Percentiles rank a stretch among this genome's conserved stretches.
These are phyloP conservation scores for Cryptomyrus ogoouensis DNA, from an alignment of 2,113 vertebrate genomes.

Conservation along the genomic window DNA sequence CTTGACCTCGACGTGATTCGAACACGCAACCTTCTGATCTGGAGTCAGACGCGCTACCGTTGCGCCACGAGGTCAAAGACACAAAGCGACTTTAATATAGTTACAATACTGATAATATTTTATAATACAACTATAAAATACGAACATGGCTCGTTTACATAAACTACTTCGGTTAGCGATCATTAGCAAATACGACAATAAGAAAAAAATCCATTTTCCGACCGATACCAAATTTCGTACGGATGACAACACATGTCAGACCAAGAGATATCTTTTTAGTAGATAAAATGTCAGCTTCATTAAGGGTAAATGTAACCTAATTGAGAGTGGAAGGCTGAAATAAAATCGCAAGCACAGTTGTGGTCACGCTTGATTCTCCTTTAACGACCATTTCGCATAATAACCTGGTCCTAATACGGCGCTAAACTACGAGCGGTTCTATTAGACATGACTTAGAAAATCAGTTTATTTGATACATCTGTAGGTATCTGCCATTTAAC, in stretches of 20 bases:
- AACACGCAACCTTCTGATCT: background rate
- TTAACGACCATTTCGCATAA: background rate
- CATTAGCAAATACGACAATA: background rate
- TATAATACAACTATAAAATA: background rate
- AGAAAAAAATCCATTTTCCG: background rate
- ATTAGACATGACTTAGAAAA: too few species aligned
- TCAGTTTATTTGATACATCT: too few species aligned
- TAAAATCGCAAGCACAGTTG: background rate
- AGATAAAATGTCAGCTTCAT: background rate
- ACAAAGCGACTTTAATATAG: fast-evolving
- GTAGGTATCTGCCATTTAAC: too few species aligned
- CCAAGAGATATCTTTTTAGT: background rate
- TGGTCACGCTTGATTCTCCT: background rate
- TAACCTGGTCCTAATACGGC: background rate
- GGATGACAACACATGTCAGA: background rate
- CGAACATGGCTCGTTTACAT: background rate
- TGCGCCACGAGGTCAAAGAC: background rate
- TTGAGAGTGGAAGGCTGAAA: background rate
- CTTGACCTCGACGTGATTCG: background rate
- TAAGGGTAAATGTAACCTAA: background rate
- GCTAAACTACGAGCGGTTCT: too few species aligned
- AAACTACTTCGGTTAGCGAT: background rate
- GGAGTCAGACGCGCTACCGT: background rate
- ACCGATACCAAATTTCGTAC: background rate
- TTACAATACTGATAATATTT: background rate